Evolutionary conservation across 2,113 vertebrate genomes (phyloP).

Genomic region (Protomyctophum bolini): DNA sequence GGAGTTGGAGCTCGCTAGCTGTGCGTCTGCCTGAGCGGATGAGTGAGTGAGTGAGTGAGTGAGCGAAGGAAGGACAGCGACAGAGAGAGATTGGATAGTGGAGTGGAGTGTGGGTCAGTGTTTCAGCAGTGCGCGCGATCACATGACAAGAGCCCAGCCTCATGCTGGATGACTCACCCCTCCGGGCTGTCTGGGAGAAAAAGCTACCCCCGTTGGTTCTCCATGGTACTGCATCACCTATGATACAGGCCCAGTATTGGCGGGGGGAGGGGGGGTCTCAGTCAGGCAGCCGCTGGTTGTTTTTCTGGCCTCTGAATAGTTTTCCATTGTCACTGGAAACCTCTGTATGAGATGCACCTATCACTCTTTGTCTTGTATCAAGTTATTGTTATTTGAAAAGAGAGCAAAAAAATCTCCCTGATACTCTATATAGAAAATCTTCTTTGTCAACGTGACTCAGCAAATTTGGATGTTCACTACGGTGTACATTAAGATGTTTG

Average conservation of each 20-base stretch:
- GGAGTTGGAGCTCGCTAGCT: not conserved
- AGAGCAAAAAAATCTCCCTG: not conserved
- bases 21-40: slow-evolving; percentile 9
- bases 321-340: slow-evolving; percentile 21
- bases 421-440: not conserved
- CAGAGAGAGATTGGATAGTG: not conserved
- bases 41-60: slow-evolving; percentile 2
- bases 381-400: not conserved
- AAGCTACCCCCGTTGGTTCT: slow-evolving; percentile 56
- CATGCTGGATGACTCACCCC: slow-evolving; percentile 62
- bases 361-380: slow-evolving; percentile 6
- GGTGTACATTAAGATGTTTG: not conserved
- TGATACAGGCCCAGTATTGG: slow-evolving; percentile 1
- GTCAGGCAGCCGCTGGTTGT: slow-evolving; percentile 34
- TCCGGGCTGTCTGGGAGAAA: slow-evolving; percentile 28
- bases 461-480: slow-evolving; percentile 12
- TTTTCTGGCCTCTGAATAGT: slow-evolving; percentile 39
- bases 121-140: slow-evolving; percentile 54
- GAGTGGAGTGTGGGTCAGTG: slow-evolving; percentile 57
- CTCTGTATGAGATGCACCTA: slow-evolving; percentile 13
- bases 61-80: not conserved
- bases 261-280: not conserved
- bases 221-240: slow-evolving; percentile 19
- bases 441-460: slow-evolving; percentile 48
- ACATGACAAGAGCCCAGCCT: slow-evolving; percentile 61